Conservation (phyloP, 35 echinoderm and acorn worm genomes). For the Ophioderma brevispina region DNA sequence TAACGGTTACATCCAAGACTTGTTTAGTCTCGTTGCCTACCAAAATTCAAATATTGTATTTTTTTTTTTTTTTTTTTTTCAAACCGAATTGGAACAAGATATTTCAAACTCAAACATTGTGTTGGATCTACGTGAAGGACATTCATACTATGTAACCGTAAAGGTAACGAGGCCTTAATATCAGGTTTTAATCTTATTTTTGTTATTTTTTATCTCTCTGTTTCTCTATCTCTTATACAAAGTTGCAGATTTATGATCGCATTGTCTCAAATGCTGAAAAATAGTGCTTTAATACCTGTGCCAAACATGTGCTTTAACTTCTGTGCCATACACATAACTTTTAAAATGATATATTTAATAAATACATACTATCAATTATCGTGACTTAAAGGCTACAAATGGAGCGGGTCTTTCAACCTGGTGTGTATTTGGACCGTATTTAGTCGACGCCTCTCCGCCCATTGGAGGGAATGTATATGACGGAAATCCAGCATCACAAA, state of each 20-base stretch:
- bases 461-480: slow-evolving; percentile 16
- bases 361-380: not conserved
- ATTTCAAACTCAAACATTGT: no score
- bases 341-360: no score
- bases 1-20: slow-evolving; percentile 3
- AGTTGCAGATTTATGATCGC: no score
- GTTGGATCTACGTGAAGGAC: slow-evolving; percentile 9
- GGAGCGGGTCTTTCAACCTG: not conserved
- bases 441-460: slow-evolving; percentile 10
- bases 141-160: slow-evolving; percentile 6
- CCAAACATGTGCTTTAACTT: not conserved
- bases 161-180: slow-evolving; percentile 31
- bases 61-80: no score
- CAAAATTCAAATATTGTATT: no score
- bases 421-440: not conserved
- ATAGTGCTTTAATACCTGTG: not conserved
- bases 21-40: not conserved
- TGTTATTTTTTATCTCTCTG: no score
- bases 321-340: not conserved
- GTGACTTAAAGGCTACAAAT: slow-evolving; percentile 6
- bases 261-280: no score
- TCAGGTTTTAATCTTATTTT: no score
- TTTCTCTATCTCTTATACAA: not conserved
- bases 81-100: no score
- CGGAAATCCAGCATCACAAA: not conserved